Conservation (phyloP, 1,140 invertebrate genomes). For the Zophobas atratus region DNA sequence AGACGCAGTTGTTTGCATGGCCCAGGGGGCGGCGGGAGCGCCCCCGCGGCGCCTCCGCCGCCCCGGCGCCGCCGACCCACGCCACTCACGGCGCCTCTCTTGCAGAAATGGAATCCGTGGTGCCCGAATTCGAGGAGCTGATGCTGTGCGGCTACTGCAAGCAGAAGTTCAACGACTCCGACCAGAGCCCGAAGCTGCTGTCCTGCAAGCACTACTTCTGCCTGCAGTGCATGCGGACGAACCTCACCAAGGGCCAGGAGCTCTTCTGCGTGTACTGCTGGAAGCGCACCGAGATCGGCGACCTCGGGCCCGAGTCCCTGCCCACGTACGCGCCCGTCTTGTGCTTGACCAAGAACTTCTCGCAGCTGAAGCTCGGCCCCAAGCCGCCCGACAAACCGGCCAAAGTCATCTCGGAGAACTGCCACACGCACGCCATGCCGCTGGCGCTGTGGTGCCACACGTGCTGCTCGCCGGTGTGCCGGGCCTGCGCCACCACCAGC, state of each 20-base stretch:
- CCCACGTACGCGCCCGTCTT: slow-evolving; percentile 78
- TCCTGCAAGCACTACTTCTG: slow-evolving; percentile 85
- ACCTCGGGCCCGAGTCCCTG: slow-evolving; percentile 75
- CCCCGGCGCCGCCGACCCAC: neutral
- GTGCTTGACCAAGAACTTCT: slow-evolving; percentile 75
- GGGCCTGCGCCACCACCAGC: slow-evolving; percentile 76
- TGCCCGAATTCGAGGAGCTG: slow-evolving; percentile 79
- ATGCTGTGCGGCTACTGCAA: slow-evolving; percentile 80
- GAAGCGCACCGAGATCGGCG: slow-evolving; percentile 77
- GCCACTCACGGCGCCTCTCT: neutral
- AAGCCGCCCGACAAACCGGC: slow-evolving; percentile 34
- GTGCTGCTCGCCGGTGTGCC: slow-evolving; percentile 77
- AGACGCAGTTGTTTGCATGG: slow-evolving; percentile 16
- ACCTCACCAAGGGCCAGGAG: slow-evolving; percentile 75
- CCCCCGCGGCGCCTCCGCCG: slow-evolving; percentile 6
- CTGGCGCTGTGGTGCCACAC: slow-evolving; percentile 80
- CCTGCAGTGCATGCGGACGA: slow-evolving; percentile 79
- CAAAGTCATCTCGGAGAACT: slow-evolving; percentile 73
- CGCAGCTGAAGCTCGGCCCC: slow-evolving; percentile 70
- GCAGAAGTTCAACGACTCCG: slow-evolving; percentile 77
- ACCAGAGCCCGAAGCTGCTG: slow-evolving; percentile 80
- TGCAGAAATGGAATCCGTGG: slow-evolving; percentile 71
- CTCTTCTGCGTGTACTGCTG: slow-evolving; percentile 80
- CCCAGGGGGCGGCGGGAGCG: slow-evolving; percentile 51
- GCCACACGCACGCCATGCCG: slow-evolving; percentile 81